Percentiles rank a stretch among this genome's conserved stretches.
phyloP scores from a whole-genome alignment of 1,140 invertebrate genomes.

The Batillaria attramentaria region DNA sequence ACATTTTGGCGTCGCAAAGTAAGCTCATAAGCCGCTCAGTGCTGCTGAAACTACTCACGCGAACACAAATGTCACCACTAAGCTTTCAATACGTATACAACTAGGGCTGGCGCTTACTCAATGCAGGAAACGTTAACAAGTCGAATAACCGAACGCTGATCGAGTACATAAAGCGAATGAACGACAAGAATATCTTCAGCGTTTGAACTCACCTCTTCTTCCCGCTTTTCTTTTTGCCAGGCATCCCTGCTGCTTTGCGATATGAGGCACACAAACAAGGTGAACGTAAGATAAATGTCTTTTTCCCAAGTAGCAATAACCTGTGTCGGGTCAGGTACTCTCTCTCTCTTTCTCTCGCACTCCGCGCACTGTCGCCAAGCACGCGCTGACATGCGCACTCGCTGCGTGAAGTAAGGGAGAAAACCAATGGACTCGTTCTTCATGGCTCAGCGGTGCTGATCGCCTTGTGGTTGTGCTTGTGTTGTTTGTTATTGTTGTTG shows the following conservation, averaged over 20 bases:
- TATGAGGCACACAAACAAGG: background rate
- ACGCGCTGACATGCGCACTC: conserved; percentile 15
- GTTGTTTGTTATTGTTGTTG: no score
- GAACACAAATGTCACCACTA: background rate
- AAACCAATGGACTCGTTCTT: no score
- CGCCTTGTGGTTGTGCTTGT: no score
- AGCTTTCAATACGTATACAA: background rate
- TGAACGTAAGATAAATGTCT: background rate
- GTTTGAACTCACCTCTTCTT: background rate
- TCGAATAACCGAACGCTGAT: no score
- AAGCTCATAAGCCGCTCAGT: background rate
- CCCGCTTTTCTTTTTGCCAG: conserved; percentile 1
- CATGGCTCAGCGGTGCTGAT: no score
- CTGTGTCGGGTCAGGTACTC: no score
- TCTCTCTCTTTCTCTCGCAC: no score
- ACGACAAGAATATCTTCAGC: background rate
- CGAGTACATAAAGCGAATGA: background rate
- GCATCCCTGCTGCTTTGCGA: background rate
- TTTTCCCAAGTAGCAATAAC: no score
- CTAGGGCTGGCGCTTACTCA: background rate
- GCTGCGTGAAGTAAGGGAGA: no score
- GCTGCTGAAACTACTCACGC: background rate
- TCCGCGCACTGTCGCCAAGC: background rate
- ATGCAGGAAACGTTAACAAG: no score
- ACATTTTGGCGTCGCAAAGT: no score